phyloP scores from a whole-genome alignment of 2,888 invertebrate genomes.

The Andrena bucephala region DNA sequence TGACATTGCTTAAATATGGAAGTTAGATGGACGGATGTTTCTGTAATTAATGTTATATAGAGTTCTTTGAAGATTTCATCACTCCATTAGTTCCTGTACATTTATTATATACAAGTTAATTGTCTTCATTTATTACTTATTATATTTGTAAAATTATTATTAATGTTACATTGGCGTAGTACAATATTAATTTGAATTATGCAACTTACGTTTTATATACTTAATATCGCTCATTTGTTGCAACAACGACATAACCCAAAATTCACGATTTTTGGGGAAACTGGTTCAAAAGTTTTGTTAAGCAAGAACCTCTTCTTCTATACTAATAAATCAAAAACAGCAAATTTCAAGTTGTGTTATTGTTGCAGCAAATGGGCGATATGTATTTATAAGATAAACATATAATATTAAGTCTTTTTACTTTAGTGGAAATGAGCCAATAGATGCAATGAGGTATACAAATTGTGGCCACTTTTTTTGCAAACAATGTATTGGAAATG shows the following conservation, averaged over 20 bases:
- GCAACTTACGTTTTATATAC: neutral
- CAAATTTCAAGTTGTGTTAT: too few species aligned
- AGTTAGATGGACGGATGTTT: too few species aligned
- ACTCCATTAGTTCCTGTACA: too few species aligned
- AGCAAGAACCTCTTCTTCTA: too few species aligned
- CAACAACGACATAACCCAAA: too few species aligned
- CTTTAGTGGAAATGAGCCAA: conserved; percentile 55
- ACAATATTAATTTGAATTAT: neutral
- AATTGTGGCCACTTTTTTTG: conserved; percentile 78
- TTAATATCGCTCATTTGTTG: neutral
- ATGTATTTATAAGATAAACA: neutral
- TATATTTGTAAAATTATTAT: neutral
- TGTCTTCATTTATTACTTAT: neutral
- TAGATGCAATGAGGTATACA: conserved; percentile 62
- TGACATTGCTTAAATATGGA: too few species aligned
- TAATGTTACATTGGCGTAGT: neutral
- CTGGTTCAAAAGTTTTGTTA: too few species aligned
- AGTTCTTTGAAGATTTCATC: neutral
- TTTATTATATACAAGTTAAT: too few species aligned
- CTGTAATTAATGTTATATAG: neutral
- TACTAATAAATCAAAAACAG: too few species aligned
- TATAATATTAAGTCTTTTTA: neutral
- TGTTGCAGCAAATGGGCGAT: too few species aligned
- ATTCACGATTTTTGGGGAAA: too few species aligned
- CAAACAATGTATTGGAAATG: conserved; percentile 59